Evolutionary conservation across 2,797 vertebrate species (phyloP), one percentile per base, ranked within the genome.

Genomic region (Pempheris klunzingeri): DNA sequence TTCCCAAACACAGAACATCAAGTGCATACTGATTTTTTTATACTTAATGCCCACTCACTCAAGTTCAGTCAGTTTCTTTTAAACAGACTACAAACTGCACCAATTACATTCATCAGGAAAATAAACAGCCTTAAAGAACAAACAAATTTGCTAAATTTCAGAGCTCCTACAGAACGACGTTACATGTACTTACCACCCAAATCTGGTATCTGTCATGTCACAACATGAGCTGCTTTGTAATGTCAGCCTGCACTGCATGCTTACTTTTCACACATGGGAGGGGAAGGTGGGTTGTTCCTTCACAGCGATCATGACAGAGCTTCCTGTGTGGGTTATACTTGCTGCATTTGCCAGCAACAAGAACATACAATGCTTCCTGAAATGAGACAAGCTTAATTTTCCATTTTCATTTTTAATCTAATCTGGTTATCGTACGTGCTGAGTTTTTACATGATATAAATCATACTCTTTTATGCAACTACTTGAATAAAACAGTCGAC

Each of bases 321-420:
- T 93, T 94, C 93, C 93, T 93, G 90, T 91, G 87, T 81, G 70
- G 73, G 72, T 72, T 65, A 55, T 7, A 39, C 43, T 62, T 65
- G 58, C 77, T 71, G 14, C n/a, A 11, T 73, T 55, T n/a, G 34
- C 34, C 34, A n/a, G 41, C 9, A 62, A 54, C 28, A 57, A n/a
- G n/a, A n/a, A 22, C 30, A 59, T 7, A 28, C 26, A 44, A 1
- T 7, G 75, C 75, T 91, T 91, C 88, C 85, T 87, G 65, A 60
- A 79, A 7, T 32, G 1, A 46, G 18, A 28, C 30, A 63, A 3
- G 14, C n/a, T 60, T 24, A 4, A 10, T 36, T 80, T 64, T 55
- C 7, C 10, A 24, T 34, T n/a, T n/a, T n/a, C n/a, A 38, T 62
- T 41, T 32, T 12, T 2, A 28, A 36, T 54, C 5, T 10, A 4